Conservation (phyloP, 2,888 invertebrate species). For the Lithodes maja region DNA sequence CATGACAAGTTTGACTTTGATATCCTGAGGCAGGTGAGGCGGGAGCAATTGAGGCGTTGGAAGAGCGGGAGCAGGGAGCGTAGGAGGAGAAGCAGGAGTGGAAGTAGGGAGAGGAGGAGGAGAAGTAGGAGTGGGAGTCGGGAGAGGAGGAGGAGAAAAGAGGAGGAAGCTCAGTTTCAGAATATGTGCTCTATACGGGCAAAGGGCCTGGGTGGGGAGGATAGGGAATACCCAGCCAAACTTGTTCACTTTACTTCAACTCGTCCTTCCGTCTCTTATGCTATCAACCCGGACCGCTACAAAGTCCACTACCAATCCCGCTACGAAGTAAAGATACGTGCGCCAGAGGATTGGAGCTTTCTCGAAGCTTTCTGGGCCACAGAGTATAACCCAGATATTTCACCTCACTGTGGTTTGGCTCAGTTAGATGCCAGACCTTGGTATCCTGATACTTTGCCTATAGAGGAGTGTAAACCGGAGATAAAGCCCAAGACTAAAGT, state of each 20-base stretch:
- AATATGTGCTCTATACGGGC: conserved; percentile 32
- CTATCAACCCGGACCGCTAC: conserved; percentile 32
- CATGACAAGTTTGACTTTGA: conserved; percentile 48
- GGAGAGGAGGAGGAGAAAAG: not conserved
- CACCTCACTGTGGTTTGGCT: not conserved
- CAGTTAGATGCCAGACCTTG: not conserved
- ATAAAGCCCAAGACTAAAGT: not conserved
- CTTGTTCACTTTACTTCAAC: conserved; percentile 47
- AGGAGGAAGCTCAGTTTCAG: conserved; percentile 4
- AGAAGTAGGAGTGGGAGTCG: conserved; percentile 10
- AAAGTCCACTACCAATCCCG: conserved; percentile 45
- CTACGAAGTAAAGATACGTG: conserved; percentile 1
- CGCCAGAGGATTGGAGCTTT: conserved; percentile 37
- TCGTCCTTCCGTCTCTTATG: conserved; percentile 52
- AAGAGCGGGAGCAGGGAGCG: conserved; percentile 36
- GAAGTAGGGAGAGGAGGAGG: conserved; percentile 32
- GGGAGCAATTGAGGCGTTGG: conserved; percentile 38
- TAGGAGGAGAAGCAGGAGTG: conserved; percentile 24
- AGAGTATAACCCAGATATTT: not conserved
- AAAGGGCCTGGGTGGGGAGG: conserved; percentile 15
- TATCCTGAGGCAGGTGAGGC: conserved; percentile 18
- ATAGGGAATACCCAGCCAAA: conserved; percentile 50
- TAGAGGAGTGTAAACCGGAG: not conserved
- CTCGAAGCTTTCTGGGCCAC: conserved; percentile 52
- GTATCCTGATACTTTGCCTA: not conserved